Evolutionary conservation across 2,797 vertebrate genomes (phyloP), one percentile per base, ranked within the genome.

Genomic region (Pangasius macronema): DNA sequence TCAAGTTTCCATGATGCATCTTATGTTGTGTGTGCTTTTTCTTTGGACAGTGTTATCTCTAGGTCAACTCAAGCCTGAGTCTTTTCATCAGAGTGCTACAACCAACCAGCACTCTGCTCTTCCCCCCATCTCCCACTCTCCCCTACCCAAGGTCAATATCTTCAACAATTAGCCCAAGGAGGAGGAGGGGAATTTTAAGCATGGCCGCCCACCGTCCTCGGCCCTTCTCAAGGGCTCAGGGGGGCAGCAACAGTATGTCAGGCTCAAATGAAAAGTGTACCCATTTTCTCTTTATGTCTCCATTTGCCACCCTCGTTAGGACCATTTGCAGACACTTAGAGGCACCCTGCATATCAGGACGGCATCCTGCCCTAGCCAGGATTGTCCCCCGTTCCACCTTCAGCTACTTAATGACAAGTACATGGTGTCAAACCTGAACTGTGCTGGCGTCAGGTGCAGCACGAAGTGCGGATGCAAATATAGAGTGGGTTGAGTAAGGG

Each of bases 241-340:
- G 93, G 94, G 88, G 94, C 93, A 95, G 94, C 93, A 91, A 94
- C 94, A 92, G 93, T 93, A 89, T 95, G 94, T 95, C 94, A 95
- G 93, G 91, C 91, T 91, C 92, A 94, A 94, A 94, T 95, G 94
- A 95, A 95, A 95, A 95, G 94, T 95, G 95, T 95, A 94, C 94
- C 95, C 94, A 95, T 95, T 95, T 91, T 91, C 94, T 94, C 95
- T 95, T 96, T 95, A 95, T 95, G 94, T 95, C 94, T 95, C 95
- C 95, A 95, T 96, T 95, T 95, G 93, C 94, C 92, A 92, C 90
- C 91, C 93, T 95, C 95, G 94, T 95, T 95, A 95, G 94, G 92
- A 90, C 93, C 93, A 92, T 94, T 95, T 93, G 93, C 89, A 93
- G 94, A 94, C 93, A 95, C 94, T 95, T 95, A 95, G 93, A 93